Evolutionary conservation across 2,113 vertebrate species (phyloP), one percentile per base, ranked within the genome.

Genomic region (Dissostichus mawsoni): DNA sequence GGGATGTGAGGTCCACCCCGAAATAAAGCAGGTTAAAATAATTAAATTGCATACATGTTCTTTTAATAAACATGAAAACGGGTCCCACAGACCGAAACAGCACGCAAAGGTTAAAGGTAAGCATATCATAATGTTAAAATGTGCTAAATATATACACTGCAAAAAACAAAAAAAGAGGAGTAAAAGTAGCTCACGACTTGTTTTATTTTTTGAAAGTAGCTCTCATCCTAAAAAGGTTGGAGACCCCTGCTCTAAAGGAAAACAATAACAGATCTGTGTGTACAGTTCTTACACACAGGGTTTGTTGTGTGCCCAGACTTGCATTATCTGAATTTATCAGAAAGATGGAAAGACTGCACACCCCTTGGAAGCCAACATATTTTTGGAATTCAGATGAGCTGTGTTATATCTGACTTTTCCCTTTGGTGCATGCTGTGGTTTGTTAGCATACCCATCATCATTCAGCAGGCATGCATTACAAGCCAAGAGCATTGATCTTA

Each of bases 321-420:
- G 5, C 18, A 67, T 77, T 61, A n/a, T 64, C 20, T 64, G 59
- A 61, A 41, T 80, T 36, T 64, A 65, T 69, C 45, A 63, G 17
- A 70, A 23, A 57, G 29, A 69, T 47, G 50, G 36, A 33, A 18
- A 63, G 6, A 52, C 20, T 8, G 25, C 41, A 61, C 11, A 2
- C 4, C 8, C 36, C 56, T 57, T 45, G 12, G 2, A 67, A 52
- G 8, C 5, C 25, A 58, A 61, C 50, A 69, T 58, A 63, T 41
- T 73, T 29, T 74, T 76, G 62, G 33, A 67, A 51, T 77, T 48
- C 68, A 85, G 59, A 76, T 80, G 53, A 67, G 74, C 44, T 58
- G 67, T 23, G 17, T 63, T n/a, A 36, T 16, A 58, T 61, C 45
- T 56, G 74, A 36, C 66, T 48, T 68, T 33, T 44, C 33, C 8